Evolutionary conservation across 2,888 invertebrate species (phyloP), one percentile per base, ranked within the genome.

Genomic region (Diogma glabrata): DNA sequence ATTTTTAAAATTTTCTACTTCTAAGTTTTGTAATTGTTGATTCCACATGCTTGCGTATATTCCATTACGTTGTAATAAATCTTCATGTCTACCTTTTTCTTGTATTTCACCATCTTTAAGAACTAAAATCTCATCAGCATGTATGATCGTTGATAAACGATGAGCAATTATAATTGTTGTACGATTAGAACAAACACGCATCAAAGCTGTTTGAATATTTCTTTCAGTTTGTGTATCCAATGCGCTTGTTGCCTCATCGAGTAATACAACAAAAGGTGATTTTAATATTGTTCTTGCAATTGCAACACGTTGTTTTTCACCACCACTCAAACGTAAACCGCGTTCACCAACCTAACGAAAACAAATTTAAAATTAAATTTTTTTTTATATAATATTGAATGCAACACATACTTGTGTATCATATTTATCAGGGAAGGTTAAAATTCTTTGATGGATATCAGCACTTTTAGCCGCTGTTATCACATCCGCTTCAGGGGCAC

Each of bases 221-320:
- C 94, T 77, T 66, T 97, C 97, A 0, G 96, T 95, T 61, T 92
- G 83, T 0, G 96, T 96, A 65, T 97, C 96, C 28, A 97, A 73
- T 0, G 96, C 94, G 50, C 93, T 94, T 0, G 92, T 92, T 2
- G 92, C 96, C 72, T 97, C 97, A 67, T 97, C 97, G 8, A 97
- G 71, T 4, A 97, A 72, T 9, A 97, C 88, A 54, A 96, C 84
- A 30, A 81, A 78, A 0, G 96, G 96, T 3, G 89, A 78, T 67
- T 97, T 97, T 20, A 99, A 75, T 20, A 99, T 76, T 0, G 96
- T 96, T 55, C 97, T 74, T 0, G 97, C 97, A 56, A 97, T 97
- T 1, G 96, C 97, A 52, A 97, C 91, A 57, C 96, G 76, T 67
- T 99, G 97, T 63, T 99, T 97, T 67, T 97, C 97, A 2, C 97